Base-by-base conservation (phyloP, 37 sponge, comb jelly and placozoan genomes). In the Aphrocallistes beatrix region DNA sequence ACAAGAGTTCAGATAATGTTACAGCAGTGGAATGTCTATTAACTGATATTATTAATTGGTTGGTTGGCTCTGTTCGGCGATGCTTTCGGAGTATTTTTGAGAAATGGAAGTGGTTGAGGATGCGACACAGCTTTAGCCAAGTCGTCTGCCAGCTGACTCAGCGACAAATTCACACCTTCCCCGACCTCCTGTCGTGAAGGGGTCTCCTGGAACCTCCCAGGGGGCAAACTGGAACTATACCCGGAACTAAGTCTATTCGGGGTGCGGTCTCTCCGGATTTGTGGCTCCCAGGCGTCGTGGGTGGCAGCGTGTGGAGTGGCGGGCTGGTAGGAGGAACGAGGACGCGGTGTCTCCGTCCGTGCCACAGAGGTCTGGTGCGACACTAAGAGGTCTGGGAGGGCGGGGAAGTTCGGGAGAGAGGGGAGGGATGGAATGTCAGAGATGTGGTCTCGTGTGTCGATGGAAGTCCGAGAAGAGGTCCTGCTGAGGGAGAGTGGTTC, bases 81-180 rank as follows among this genome's bases (percentile, higher is more conserved):
- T 60, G 6, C n/a, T 1, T 30, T 60, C 28, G 10, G 10, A 13
- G 75, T 25, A 60, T 19, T 19, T 60, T 19, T 25, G 6, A 60
- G n/a, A 28, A 25, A 60, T 6, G 75, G 75, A 60, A 60, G 75
- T 60, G 75, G 75, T 13, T 60, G 75, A 30, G 75, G 75, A 60
- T 60, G 75, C 21, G 75, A 3, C 75, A 60, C 75, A 3, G 75
- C 75, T 28, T 60, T 60, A 1, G 75, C 75, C 3, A 60, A 30
- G n/a, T 60, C 75, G 6, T 60, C 75, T 6, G 75, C 75, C 34
- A 60, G n/a, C n/a, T 60, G 75, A 25, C 28, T 60, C 75, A 60
- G 75, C 34, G 75, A 60, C 75, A 60, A 30, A 30, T 60, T 60
- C 8, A 60, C 75, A 60, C 34, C 75, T 60, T 60, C 75, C 75